Percentiles rank a stretch among this genome's conserved stretches.
These are phyloP conservation scores for Nomia melanderi DNA, from an alignment of 1,140 invertebrate species.

Conservation along the genomic window DNA sequence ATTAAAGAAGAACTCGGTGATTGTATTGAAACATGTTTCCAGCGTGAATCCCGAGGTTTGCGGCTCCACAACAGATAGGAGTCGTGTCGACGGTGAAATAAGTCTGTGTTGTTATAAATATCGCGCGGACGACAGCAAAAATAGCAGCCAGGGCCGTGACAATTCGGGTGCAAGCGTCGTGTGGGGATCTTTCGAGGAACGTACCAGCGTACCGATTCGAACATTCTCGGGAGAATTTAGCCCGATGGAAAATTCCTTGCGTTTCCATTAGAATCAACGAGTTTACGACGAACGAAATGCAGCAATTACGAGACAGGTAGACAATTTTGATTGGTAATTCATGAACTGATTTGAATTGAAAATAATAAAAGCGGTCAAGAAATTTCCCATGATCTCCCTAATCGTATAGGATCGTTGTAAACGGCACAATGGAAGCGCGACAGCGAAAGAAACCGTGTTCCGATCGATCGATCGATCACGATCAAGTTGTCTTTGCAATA, in stretches of 20 bases:
- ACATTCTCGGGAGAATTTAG: no score
- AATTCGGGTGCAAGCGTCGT: slow-evolving; percentile 26
- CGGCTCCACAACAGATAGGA: slow-evolving; percentile 37
- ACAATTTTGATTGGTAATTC: no score
- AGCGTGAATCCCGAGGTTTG: slow-evolving; percentile 38
- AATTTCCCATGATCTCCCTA: no score
- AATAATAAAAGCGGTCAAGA: no score
- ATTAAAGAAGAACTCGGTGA: background rate
- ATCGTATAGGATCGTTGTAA: no score
- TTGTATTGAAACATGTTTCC: background rate
- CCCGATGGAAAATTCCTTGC: no score
- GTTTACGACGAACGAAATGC: no score
- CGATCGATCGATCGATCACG: background rate
- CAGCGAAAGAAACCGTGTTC: background rate
- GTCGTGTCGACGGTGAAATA: slow-evolving; percentile 65
- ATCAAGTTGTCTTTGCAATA: background rate
- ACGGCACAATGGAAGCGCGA: no score
- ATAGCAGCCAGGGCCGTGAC: slow-evolving; percentile 75
- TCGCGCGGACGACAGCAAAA: slow-evolving; percentile 71
- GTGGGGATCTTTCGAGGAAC: background rate
- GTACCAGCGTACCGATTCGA: no score
- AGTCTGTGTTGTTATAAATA: slow-evolving; percentile 76
- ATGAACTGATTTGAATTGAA: no score
- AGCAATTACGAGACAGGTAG: no score
- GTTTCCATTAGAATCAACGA: no score